Evolutionary conservation across 2,113 vertebrate species (phyloP).

Genomic region (Hirundichthys speculiger): DNA sequence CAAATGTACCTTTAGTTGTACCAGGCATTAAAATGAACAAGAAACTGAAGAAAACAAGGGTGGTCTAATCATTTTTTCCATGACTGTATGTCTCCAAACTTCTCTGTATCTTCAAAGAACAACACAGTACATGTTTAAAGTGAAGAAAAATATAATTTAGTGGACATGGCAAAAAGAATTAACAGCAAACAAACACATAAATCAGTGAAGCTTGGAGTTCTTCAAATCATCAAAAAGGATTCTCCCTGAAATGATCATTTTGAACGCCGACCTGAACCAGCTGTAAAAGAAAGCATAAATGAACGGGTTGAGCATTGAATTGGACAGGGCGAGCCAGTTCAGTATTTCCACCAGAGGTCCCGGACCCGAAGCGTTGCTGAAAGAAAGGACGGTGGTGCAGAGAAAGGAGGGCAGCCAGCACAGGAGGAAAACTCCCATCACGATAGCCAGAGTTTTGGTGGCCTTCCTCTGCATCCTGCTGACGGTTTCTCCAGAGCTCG

Average conservation of each 20-base stretch:
- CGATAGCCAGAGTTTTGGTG: constrained; percentile 33
- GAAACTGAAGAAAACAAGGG: too few relatives aligned
- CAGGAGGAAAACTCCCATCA: constrained; percentile 43
- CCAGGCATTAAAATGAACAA: too few relatives aligned
- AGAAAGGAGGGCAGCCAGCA: constrained; percentile 35
- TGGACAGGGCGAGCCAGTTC: constrained; percentile 32
- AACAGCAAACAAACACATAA: too few relatives aligned
- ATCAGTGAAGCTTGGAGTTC: not conserved
- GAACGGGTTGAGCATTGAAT: constrained; percentile 53
- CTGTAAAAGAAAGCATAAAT: constrained; percentile 59
- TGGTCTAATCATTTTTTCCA: too few relatives aligned
- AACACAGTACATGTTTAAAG: too few relatives aligned
- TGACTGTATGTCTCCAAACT: too few relatives aligned
- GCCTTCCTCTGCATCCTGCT: constrained; percentile 19
- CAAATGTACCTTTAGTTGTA: too few relatives aligned
- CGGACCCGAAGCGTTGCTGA: not conserved
- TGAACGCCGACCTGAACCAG: constrained; percentile 24
- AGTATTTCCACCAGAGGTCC: constrained; percentile 16
- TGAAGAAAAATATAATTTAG: too few relatives aligned
- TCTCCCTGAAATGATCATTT: not conserved
- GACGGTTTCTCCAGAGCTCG: not conserved
- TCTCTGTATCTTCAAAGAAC: too few relatives aligned
- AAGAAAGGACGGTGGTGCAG: not conserved
- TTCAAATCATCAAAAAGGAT: not conserved
- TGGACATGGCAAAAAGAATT: too few relatives aligned